phyloP scores from a whole-genome alignment of 2,797 vertebrate species.

The Podarcis lilfordi region DNA sequence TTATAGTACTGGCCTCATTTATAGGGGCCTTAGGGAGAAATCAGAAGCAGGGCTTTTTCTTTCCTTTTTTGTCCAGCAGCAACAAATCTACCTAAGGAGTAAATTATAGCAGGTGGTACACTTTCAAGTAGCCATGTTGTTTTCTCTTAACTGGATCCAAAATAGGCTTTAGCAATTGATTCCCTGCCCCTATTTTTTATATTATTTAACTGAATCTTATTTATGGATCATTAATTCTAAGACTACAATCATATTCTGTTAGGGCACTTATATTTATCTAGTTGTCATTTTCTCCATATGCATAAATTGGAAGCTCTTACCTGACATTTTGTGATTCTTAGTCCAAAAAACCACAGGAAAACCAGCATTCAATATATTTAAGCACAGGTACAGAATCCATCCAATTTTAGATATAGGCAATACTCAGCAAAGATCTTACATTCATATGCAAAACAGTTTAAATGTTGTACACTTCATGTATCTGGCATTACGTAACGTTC shows the following conservation, averaged over 20 bases:
- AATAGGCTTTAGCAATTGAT: neutral
- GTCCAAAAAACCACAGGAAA: neutral
- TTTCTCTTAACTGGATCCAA: neutral
- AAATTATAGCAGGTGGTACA: slow-evolving; percentile 10
- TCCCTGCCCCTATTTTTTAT: neutral
- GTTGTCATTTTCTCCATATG: neutral
- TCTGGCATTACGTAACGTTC: neutral
- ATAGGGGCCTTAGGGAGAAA: neutral
- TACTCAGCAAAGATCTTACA: neutral
- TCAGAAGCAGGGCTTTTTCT: slow-evolving; percentile 5
- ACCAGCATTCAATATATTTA: neutral
- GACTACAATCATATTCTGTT: neutral
- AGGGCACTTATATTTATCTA: neutral
- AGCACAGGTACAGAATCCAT: neutral
- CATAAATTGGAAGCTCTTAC: neutral
- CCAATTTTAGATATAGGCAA: neutral
- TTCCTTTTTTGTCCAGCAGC: too few relatives aligned
- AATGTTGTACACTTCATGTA: neutral
- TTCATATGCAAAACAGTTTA: neutral
- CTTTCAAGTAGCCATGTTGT: slow-evolving; percentile 4
- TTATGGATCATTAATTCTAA: neutral
- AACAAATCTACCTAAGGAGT: slow-evolving; percentile 9
- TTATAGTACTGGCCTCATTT: slow-evolving; percentile 19
- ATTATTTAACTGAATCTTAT: neutral
- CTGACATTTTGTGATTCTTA: neutral